Percentiles rank a stretch among this genome's conserved stretches.
phyloP scores from a whole-genome alignment of 2,113 vertebrate genomes.

The Tinamus guttatus region DNA sequence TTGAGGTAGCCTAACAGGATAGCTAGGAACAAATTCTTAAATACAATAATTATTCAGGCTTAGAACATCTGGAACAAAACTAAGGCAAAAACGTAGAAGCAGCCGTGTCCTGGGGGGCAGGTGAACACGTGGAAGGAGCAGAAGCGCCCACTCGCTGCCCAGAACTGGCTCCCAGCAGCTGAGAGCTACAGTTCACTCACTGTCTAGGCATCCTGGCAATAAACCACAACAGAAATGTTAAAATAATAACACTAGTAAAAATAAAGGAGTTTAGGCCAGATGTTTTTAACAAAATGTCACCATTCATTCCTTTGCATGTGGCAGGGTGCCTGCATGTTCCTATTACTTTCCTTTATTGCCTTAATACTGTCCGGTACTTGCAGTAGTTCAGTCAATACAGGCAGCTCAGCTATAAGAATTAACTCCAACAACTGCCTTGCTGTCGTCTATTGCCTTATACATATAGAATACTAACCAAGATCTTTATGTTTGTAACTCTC shows the following conservation, averaged over 20 bases:
- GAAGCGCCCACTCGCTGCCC: background rate
- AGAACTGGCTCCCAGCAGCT: fast-evolving
- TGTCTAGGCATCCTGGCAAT: conserved; percentile 29
- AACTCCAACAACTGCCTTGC: background rate
- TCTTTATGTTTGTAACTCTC: background rate
- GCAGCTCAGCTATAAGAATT: background rate
- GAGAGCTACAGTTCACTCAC: background rate
- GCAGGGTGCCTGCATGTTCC: background rate
- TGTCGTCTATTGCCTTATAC: background rate
- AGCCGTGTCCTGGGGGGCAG: background rate
- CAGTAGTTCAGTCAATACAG: background rate
- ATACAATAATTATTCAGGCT: background rate
- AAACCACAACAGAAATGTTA: conserved; percentile 53
- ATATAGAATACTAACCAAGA: background rate
- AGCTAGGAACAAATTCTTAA: background rate
- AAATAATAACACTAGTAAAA: conserved; percentile 43
- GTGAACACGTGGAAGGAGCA: background rate
- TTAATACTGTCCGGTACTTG: background rate
- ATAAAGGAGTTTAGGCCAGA: conserved; percentile 21
- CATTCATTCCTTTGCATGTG: background rate
- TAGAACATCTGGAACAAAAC: background rate
- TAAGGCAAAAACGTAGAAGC: background rate
- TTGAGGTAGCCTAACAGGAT: background rate
- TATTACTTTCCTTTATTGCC: background rate
- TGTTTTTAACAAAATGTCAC: background rate